Percentiles rank a stretch among this genome's conserved stretches.
These are phyloP conservation scores for Acrocephalus arundinaceus DNA, from an alignment of 2,113 vertebrate species.

Conservation along the genomic window DNA sequence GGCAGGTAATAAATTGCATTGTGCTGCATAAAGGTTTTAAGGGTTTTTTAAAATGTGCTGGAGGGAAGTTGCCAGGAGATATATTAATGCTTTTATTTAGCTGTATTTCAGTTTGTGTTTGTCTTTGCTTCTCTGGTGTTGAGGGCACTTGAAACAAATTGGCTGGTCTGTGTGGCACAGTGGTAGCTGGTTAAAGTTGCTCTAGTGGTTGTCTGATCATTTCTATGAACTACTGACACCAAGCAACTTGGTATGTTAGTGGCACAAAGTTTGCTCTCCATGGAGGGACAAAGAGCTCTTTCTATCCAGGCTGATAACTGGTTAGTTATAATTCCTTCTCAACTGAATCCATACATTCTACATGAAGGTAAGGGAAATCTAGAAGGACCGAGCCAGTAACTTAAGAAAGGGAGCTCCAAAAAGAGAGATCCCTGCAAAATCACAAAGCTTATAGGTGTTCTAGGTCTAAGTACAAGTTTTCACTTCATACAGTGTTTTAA, in stretches of 20 bases:
- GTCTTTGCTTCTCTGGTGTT: neutral
- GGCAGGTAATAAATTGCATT: neutral
- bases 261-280: neutral
- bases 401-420: neutral
- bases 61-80: neutral
- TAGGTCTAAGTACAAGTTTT: neutral
- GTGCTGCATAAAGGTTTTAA: neutral
- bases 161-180: neutral
- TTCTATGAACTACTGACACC: neutral
- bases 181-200: neutral
- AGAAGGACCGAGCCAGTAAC: neutral
- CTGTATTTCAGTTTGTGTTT: neutral
- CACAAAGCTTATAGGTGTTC: neutral
- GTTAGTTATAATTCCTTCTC: neutral
- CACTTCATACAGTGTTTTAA: neutral
- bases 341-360: neutral
- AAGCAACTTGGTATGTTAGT: neutral
- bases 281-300: neutral
- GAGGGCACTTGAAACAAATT: neutral
- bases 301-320: neutral
- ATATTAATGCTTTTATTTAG: constrained; percentile 9
- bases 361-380: neutral
- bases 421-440: neutral
- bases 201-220: neutral
- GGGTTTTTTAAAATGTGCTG: neutral